Base-by-base conservation (phyloP, 2,888 invertebrate genomes). In the Chelonus formosanus region DNA sequence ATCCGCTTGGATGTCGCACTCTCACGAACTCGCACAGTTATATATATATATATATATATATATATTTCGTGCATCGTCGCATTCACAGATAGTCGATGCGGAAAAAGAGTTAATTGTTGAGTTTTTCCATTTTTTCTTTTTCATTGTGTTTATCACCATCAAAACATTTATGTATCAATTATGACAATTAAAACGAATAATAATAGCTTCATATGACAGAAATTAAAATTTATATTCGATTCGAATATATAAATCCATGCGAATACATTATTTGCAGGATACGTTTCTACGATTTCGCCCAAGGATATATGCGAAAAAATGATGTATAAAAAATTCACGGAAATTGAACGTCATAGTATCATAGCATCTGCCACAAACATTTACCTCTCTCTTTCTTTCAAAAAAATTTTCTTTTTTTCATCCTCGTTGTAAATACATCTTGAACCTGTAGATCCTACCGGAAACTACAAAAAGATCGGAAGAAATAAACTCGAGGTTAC, bases 41-140 rank as follows among this genome's bases (percentile, higher is more conserved):
- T 48, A 8, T n/a, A 69, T 20, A 69, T 72, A 70, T 75, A 52
- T 48, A 8, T n/a, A 69, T 52, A 52, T 48, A 8, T n/a, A 69
- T 20, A 69, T 72, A 70, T 75, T 75, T 75, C 70, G 65, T 69
- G 71, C 73, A 61, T 65, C 68, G 63, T 67, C 68, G 71, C 73
- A 67, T 73, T 73, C 69, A 69, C 71, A 63, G 58, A 70, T 55
- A 70, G 67, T 69, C 71, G 64, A 72, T 71, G 70, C 63, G 70
- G 67, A 72, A 70, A 70, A 63, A 63, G 70, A 66, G 74, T 74
- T 73, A 71, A 76, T 70, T 71, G 73, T 73, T 71, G 58, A 68
- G 67, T 52, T 52, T 52, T 52, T 3, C 8, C 8, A 31, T 52
- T 52, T 52, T 32, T 8, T 31, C 31, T 32, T 52, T 32, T 32